Percentiles rank a stretch among this genome's conserved stretches.
phyloP scores from a whole-genome alignment of 2,113 vertebrate genomes.

The Salvelinus namaycush region DNA sequence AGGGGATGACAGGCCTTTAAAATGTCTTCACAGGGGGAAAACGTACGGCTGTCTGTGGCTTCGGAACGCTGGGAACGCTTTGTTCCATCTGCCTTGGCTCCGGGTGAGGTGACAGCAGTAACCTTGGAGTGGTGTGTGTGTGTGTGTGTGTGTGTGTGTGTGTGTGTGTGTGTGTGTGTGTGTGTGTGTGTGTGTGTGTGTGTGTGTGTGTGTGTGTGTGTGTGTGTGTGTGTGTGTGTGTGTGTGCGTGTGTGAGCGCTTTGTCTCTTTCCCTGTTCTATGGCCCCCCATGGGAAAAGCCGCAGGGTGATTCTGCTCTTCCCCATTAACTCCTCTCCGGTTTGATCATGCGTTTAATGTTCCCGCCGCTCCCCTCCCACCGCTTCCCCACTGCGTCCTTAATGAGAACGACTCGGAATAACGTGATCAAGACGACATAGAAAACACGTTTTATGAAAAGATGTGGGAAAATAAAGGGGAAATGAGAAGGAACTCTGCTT shows the following conservation, averaged over 20 bases:
- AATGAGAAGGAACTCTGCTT: too few relatives aligned
- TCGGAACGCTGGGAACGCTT: neutral
- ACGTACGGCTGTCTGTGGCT: neutral
- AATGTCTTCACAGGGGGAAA: neutral
- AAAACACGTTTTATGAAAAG: conserved; percentile 11
- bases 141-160: neutral
- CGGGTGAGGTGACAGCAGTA: neutral
- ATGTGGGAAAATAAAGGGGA: neutral
- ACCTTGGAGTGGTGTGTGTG: conserved; percentile 13
- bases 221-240: neutral
- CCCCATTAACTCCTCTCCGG: conserved; percentile 27
- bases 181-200: neutral
- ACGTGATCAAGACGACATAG: neutral
- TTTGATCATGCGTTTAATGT: conserved; percentile 27
- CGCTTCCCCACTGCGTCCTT: conserved; percentile 9
- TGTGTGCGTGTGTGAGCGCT: neutral
- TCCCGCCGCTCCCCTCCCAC: neutral
- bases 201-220: neutral
- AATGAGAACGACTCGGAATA: conserved; percentile 16
- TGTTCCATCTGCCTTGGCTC: conserved; percentile 6
- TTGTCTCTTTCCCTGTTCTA: neutral
- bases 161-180: neutral
- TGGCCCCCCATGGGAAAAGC: conserved; percentile 6
- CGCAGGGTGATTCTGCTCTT: conserved; percentile 14
- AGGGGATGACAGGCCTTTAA: neutral